Evolutionary conservation across 2,888 invertebrate species (phyloP), one percentile per base, ranked within the genome.

Genomic region (Orchesella flavescens): DNA sequence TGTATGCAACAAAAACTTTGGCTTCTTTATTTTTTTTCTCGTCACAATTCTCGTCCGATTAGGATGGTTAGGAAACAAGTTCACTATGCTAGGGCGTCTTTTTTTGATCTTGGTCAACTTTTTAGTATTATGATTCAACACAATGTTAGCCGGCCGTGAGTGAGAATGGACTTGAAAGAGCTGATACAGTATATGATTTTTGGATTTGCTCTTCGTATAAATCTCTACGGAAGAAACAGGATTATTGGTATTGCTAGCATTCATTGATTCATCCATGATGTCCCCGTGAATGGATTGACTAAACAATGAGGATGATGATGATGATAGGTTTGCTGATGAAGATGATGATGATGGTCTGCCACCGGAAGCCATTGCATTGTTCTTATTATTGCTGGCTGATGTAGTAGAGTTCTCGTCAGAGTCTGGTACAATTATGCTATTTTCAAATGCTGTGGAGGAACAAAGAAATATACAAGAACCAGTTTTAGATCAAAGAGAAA

Each of bases 31-130:
- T 69, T 55, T 81, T 19, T 81, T 80, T 66, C 65, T 71, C 9
- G 72, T 72, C 10, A 79, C 78, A 7, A 53, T 65, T 53, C 43
- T 71, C 1, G 78, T 79, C 43, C 78, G 17, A 21, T 79, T 79
- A 53, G 78, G 78, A 49, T 79, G 78, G 71, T 63, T 79, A n/a
- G 78, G 78, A 63, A 79, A 79, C 10, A 79, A n/a, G 34, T 49
- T 79, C 7, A 78, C 44, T 19, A 79, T 72, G 34, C 69, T 72
- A 1, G 78, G 78, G 13, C 61, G 71, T 17, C 72, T 46, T 34
- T 72, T 79, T 44, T 79, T 79, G 19, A 79, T 71, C 21, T 61
- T 79, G 7, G 78, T 79, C 53, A 79, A 21, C 13, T 65, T 71
- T 53, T 79, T 61, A 0, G 53, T 19, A 53, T 79, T 79, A 63